Conservation (phyloP, 2,113 vertebrate species). For the Heterotilapia buettikoferi region DNA sequence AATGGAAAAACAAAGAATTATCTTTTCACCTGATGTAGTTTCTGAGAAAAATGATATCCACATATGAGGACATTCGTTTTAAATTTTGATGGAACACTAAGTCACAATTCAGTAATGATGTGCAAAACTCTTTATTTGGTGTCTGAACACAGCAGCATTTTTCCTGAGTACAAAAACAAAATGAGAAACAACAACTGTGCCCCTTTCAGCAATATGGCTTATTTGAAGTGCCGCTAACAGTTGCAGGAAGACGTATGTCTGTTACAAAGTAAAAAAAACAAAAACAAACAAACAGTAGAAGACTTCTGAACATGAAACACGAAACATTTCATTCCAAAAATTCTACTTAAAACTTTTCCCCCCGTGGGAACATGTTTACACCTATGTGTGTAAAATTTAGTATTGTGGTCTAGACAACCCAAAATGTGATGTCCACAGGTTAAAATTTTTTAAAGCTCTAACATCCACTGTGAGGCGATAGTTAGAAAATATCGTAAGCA, state of each 20-base stretch:
- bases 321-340: background rate
- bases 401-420: background rate
- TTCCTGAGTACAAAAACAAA: background rate
- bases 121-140: background rate
- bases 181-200: background rate
- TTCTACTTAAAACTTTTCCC: rapidly evolving
- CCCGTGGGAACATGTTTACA: background rate
- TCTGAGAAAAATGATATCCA: background rate
- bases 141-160: background rate
- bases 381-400: background rate
- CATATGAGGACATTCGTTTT: background rate
- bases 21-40: background rate
- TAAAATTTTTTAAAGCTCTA: background rate
- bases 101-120: background rate
- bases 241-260: background rate
- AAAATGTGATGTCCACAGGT: background rate
- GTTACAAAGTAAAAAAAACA: background rate
- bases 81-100: background rate
- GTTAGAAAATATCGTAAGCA: background rate
- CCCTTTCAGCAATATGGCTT: background rate
- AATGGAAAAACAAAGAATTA: background rate
- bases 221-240: background rate
- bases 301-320: background rate
- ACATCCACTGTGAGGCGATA: background rate
- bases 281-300: background rate